Evolutionary conservation across 2,113 vertebrate species (phyloP).

Genomic region (Nothobranchius kuhntae): DNA sequence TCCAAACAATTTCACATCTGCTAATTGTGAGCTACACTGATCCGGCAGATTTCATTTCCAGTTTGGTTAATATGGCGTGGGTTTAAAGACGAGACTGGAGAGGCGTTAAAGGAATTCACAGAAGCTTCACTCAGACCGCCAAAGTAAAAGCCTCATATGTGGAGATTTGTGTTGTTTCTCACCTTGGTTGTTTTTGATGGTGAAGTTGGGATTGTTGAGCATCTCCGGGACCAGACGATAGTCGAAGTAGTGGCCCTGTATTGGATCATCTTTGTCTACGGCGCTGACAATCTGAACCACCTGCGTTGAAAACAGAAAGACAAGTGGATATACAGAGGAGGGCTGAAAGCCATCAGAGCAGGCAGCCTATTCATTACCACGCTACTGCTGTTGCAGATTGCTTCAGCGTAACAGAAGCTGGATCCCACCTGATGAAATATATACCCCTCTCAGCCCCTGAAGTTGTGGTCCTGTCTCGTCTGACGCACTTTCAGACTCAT

Average conservation of each 20-base stretch:
- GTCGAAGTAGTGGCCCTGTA: slow-evolving; percentile 94
- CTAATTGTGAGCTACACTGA: slow-evolving; percentile 71
- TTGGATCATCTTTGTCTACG: slow-evolving; percentile 93
- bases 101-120: slow-evolving; percentile 38
- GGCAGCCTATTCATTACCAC: slow-evolving; percentile 56
- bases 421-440: slow-evolving; percentile 71
- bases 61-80: slow-evolving; percentile 36
- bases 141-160: neutral
- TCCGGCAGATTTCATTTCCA: slow-evolving; percentile 65
- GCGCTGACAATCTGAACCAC: slow-evolving; percentile 96
- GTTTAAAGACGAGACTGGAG: slow-evolving; percentile 41
- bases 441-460: slow-evolving; percentile 57
- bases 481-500: slow-evolving; percentile 64
- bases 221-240: slow-evolving; percentile 94
- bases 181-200: slow-evolving; percentile 92
- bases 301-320: slow-evolving; percentile 75
- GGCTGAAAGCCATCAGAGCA: slow-evolving; percentile 36
- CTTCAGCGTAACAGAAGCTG: slow-evolving; percentile 47
- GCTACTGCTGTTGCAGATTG: slow-evolving; percentile 49
- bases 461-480: slow-evolving; percentile 67
- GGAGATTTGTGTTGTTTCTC: slow-evolving; percentile 3
- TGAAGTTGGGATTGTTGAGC: slow-evolving; percentile 97
- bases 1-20: slow-evolving; percentile 76
- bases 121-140: slow-evolving; percentile 37
- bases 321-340: slow-evolving; percentile 47